Conservation (phyloP, 2,797 vertebrate genomes). For the Dryobates pubescens region DNA sequence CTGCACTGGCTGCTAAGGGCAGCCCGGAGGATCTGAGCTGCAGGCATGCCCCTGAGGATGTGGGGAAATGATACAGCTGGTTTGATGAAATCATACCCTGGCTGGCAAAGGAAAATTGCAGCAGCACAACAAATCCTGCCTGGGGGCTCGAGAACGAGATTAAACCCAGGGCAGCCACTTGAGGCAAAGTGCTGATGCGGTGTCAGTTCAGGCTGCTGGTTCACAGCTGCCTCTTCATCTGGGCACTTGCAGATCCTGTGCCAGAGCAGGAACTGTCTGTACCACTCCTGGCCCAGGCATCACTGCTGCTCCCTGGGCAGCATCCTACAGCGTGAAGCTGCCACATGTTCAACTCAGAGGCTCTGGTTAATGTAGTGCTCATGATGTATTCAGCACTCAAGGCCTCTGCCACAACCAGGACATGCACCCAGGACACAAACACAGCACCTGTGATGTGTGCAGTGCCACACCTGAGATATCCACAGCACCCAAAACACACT, state of each 20-base stretch:
- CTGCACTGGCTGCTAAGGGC: neutral
- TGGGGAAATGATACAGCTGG: constrained; percentile 1
- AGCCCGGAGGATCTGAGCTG: constrained; percentile 24
- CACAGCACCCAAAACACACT: rapidly evolving
- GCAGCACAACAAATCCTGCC: constrained; percentile 47
- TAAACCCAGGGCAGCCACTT: neutral
- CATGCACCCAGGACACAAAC: too few species aligned
- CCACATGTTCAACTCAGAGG: neutral
- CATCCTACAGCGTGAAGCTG: rapidly evolving
- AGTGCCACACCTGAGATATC: rapidly evolving
- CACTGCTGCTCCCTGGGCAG: rapidly evolving
- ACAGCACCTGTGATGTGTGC: rapidly evolving
- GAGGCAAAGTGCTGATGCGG: neutral
- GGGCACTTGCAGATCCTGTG: rapidly evolving
- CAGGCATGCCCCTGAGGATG: constrained; percentile 30
- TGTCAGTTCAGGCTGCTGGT: neutral
- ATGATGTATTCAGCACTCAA: rapidly evolving
- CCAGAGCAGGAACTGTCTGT: neutral
- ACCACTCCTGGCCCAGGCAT: rapidly evolving
- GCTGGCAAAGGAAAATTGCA: neutral
- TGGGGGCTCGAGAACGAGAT: neutral
- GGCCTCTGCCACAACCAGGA: rapidly evolving
- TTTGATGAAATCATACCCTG: constrained; percentile 28
- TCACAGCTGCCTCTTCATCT: neutral
- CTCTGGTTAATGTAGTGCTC: rapidly evolving